These are phyloP conservation scores for Micrasema minimum DNA, from an alignment of 1,140 invertebrate species.

Conservation along the genomic window DNA sequence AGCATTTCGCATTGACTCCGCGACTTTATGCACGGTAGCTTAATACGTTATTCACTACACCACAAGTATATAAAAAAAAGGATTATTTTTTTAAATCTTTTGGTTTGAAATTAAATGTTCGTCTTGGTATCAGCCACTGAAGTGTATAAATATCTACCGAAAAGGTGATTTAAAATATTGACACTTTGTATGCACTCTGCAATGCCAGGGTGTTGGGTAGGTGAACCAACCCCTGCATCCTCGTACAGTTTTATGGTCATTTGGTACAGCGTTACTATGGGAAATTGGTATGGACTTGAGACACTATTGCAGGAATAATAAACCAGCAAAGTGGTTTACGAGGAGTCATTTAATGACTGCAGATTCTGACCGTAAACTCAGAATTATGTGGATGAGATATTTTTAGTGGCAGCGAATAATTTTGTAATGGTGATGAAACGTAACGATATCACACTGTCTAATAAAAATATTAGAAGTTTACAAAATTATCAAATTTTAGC, in stretches of 20 bases:
- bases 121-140: too few relatives aligned
- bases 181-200: conserved; percentile 44
- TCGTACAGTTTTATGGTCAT: conserved; percentile 33
- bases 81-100: too few relatives aligned
- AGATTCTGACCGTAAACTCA: conserved; percentile 21
- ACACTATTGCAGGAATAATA: conserved; percentile 24
- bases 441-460: background rate
- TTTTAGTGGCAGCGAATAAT: background rate
- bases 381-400: background rate
- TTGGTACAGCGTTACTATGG: conserved; percentile 25
- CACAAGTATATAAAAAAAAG: too few relatives aligned
- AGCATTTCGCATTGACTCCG: too few relatives aligned
- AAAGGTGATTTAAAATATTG: conserved; percentile 28
- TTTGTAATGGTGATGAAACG: background rate
- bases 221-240: conserved; percentile 16
- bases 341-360: conserved; percentile 39
- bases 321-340: conserved; percentile 19
- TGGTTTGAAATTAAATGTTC: too few relatives aligned
- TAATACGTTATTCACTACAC: too few relatives aligned
- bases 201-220: background rate
- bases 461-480: too few relatives aligned
- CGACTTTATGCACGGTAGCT: too few relatives aligned
- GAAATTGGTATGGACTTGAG: conserved; percentile 27
- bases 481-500: too few relatives aligned
- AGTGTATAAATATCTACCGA: too few relatives aligned